Conservation (phyloP, 2,888 invertebrate species). For the Andrena dorsata region DNA sequence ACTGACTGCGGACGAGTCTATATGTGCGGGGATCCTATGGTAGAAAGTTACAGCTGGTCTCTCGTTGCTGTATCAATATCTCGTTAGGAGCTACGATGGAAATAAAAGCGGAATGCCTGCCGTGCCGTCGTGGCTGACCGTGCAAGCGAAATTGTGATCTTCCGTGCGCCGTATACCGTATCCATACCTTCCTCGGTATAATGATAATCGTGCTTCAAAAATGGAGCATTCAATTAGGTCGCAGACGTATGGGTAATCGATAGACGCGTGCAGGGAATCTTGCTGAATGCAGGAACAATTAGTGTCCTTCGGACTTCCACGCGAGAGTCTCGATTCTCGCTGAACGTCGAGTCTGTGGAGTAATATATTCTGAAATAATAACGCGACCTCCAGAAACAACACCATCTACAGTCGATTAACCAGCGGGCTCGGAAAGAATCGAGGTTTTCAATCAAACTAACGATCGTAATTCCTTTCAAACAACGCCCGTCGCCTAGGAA, state of each 20-base stretch:
- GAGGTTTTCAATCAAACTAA: background rate
- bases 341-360: background rate
- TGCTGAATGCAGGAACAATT: slow-evolving; percentile 33
- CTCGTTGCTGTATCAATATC: slow-evolving; percentile 74
- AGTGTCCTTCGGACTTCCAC: slow-evolving; percentile 24
- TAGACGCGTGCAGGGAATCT: slow-evolving; percentile 6
- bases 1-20: slow-evolving; percentile 69
- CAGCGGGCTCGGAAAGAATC: no score
- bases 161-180: slow-evolving; percentile 7
- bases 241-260: slow-evolving; percentile 40
- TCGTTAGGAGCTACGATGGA: slow-evolving; percentile 68
- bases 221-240: slow-evolving; percentile 41
- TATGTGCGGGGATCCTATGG: slow-evolving; percentile 44
- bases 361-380: no score
- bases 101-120: slow-evolving; percentile 64
- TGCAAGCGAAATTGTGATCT: slow-evolving; percentile 61
- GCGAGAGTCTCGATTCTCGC: slow-evolving; percentile 18
- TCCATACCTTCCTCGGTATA: slow-evolving; percentile 21
- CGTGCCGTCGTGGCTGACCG: slow-evolving; percentile 39
- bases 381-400: no score
- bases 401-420: no score
- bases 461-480: background rate
- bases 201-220: slow-evolving; percentile 48
- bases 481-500: slow-evolving; percentile 1
- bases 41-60: slow-evolving; percentile 66